Conservation (phyloP, 2,797 vertebrate genomes). For the Siniperca obscura region DNA sequence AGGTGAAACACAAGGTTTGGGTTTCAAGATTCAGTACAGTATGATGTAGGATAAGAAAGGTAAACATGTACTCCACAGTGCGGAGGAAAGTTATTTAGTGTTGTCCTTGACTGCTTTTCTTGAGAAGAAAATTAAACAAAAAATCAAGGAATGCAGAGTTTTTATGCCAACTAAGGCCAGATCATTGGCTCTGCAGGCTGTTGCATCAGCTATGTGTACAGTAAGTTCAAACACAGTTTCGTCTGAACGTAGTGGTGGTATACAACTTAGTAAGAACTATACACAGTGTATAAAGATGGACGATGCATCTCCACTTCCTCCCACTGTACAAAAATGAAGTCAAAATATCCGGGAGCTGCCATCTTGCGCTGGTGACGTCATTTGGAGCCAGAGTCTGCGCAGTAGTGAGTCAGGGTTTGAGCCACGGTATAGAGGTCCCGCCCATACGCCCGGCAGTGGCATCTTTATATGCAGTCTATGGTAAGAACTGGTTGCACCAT, state of each 20-base stretch:
- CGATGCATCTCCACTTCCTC: too few relatives aligned
- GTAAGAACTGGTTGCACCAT: neutral
- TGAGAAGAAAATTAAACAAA: neutral
- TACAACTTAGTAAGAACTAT: too few relatives aligned
- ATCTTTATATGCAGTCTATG: too few relatives aligned
- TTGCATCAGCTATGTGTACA: neutral
- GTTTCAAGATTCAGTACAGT: neutral
- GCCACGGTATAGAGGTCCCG: too few relatives aligned
- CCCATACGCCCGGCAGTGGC: too few relatives aligned
- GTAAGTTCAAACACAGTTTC: neutral
- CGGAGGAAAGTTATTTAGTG: neutral
- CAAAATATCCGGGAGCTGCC: too few relatives aligned
- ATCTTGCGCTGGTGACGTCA: too few relatives aligned
- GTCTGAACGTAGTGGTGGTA: neutral
- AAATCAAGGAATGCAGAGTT: neutral
- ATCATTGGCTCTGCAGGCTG: neutral
- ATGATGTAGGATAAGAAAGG: neutral
- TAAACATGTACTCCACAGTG: neutral
- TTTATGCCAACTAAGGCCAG: neutral
- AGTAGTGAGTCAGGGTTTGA: too few relatives aligned
- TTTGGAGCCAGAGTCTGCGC: too few relatives aligned
- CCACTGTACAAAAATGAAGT: too few relatives aligned
- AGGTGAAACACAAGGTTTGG: constrained; percentile 2
- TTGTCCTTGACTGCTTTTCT: neutral
- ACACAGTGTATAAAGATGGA: too few relatives aligned